These are phyloP conservation scores for Diploscapter pachys DNA, from an alignment of 1,140 invertebrate genomes.

Conservation along the genomic window DNA sequence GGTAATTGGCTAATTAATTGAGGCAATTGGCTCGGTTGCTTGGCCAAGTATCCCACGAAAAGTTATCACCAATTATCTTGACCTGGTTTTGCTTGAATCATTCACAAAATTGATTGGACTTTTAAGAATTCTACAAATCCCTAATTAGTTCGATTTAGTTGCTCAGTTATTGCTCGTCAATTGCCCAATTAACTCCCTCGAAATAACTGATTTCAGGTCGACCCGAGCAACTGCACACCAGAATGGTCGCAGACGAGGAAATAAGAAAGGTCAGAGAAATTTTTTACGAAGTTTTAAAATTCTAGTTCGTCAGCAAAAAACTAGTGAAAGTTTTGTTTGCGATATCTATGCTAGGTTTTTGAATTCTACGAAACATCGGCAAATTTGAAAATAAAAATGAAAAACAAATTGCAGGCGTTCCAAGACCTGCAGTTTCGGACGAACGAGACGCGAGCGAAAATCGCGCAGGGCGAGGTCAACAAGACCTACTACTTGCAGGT, in stretches of 20 bases:
- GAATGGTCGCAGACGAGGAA: slow-evolving; percentile 5
- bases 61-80: no score
- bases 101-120: no score
- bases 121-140: no score
- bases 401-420: slow-evolving; percentile 21
- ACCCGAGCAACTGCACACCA: no score
- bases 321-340: no score
- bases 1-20: no score
- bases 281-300: background rate
- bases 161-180: background rate
- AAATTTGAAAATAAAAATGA: slow-evolving; percentile 5
- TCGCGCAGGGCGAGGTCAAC: slow-evolving; percentile 21
- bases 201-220: background rate
- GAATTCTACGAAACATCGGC: background rate
- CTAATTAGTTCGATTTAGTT: no score
- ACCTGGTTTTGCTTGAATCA: no score
- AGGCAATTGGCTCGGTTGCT: no score
- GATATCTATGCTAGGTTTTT: background rate
- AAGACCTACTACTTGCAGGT: slow-evolving; percentile 24
- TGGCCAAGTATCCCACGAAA: no score
- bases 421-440: slow-evolving; percentile 30
- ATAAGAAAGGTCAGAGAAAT: slow-evolving; percentile 9
- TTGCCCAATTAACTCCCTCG: background rate
- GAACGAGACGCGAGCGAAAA: slow-evolving; percentile 23
- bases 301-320: background rate